Evolutionary conservation across 2,113 vertebrate genomes (phyloP).

Genomic region (Ciconia stormi): DNA sequence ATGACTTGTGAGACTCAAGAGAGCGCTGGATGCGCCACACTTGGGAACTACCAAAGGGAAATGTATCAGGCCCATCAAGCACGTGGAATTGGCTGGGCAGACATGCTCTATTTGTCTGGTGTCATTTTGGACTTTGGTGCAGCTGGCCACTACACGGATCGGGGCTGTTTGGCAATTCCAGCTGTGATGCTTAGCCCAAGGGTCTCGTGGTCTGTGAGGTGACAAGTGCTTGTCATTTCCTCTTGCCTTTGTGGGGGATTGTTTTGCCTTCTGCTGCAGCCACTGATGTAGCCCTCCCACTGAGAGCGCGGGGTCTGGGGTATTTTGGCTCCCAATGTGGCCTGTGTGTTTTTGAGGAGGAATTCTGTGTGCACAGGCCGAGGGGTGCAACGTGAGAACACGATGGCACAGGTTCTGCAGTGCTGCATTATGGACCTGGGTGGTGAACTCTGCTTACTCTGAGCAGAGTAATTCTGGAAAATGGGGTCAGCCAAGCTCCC

Average conservation of each 20-base stretch:
- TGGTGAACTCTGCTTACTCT: neutral
- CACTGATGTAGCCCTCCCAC: neutral
- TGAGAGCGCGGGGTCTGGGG: neutral
- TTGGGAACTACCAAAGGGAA: neutral
- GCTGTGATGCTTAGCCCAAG: neutral
- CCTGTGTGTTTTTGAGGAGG: neutral
- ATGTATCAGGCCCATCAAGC: neutral
- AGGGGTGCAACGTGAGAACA: neutral
- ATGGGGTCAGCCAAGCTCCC: neutral
- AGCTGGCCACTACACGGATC: neutral
- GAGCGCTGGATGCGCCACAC: neutral
- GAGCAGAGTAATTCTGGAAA: neutral
- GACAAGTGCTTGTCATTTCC: neutral
- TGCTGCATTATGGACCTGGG: accelerated
- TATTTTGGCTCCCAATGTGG: neutral
- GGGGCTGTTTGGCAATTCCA: neutral
- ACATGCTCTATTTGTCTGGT: neutral
- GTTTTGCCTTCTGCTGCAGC: neutral
- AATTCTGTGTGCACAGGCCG: neutral
- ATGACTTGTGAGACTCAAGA: neutral
- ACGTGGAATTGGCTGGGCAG: neutral
- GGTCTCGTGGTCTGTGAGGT: neutral
- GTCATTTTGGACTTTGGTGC: neutral
- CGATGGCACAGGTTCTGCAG: neutral
- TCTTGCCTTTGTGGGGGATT: neutral